Base-by-base conservation (phyloP, 2,113 vertebrate species). In the Coryphaenoides rupestris region DNA sequence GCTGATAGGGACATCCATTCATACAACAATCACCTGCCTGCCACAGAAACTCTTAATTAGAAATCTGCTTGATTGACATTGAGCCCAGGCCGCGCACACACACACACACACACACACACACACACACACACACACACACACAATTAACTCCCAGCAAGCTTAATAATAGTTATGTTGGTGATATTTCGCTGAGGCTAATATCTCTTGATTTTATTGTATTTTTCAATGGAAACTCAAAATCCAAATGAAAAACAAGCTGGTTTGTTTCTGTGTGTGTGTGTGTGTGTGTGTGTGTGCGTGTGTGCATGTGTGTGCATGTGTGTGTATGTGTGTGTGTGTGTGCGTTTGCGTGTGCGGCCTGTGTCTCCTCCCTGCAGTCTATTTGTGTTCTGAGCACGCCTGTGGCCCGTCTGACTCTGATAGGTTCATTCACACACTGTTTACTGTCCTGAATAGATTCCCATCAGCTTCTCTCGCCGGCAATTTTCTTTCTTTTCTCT, bases 11-110 rank as follows among this genome's bases (percentile, higher is more conserved):
- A 92, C 90, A 88, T 87, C 70, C 72, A 86, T 91, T 89, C 89
- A 83, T 88, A 92, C 90, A 93, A 93, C 92, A 93, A 94, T 93
- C 91, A 76, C 87, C 85, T 88, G 90, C 90, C 90, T 90, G 86
- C 87, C 86, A 87, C 86, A 85, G 90, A 88, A 91, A 92, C 90
- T 93, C 91, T 93, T 95, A 95, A 94, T 95, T 94, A 93, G 84
- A 88, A 87, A 83, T 65, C 58, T 49, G 55, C 66, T 77, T 88
- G 84, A 89, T 76, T 88, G 88, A 85, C 82, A 33, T 69, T 62
- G 63, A 62, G 65, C 68, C 69, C 12, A 22, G 54, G 24, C 67
- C 55, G 13, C 52, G 62, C 68, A 55, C 69, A 21, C 22, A 21
- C 59, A 56, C 65, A 53, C 69, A 75, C 66, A 68, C 63, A 63